Evolutionary conservation across 2,888 invertebrate species (phyloP).

Genomic region (Synergus laeviventris): DNA sequence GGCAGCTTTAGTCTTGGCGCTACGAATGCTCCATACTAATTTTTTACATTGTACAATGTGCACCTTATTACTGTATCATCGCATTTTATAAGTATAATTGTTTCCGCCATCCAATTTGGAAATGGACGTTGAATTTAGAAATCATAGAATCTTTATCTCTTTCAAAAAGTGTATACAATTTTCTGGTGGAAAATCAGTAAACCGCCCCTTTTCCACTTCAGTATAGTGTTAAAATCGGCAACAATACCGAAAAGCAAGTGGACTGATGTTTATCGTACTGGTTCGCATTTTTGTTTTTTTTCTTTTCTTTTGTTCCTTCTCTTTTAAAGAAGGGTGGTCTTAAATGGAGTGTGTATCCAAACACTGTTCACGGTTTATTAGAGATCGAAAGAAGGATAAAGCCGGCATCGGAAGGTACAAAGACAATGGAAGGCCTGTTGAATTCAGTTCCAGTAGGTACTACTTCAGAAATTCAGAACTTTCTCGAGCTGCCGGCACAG

Average conservation of each 20-base stretch:
- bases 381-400: conserved; percentile 34
- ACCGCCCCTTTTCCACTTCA: conserved; percentile 6
- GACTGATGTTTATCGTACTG: conserved; percentile 17
- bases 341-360: conserved; percentile 34
- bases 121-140: not conserved
- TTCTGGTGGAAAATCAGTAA: not conserved
- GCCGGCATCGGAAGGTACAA: conserved; percentile 32
- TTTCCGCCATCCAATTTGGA: not conserved
- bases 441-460: conserved; percentile 33
- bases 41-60: not conserved
- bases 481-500: conserved; percentile 16
- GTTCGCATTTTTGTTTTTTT: conserved; percentile 23
- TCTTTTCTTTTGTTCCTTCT: not conserved
- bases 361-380: conserved; percentile 39
- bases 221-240: not conserved
- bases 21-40: conserved; percentile 5
- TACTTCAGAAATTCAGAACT: conserved; percentile 31
- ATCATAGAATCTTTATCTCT: not conserved
- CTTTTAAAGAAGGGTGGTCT: conserved; percentile 33
- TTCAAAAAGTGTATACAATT: not conserved
- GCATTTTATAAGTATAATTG: not conserved
- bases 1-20: not conserved
- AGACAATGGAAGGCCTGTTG: conserved; percentile 28
- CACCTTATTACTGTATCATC: not conserved
- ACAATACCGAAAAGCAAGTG: conserved; percentile 12